phyloP scores from a whole-genome alignment of 2,797 vertebrate species.

The Chromobotia macracanthus region DNA sequence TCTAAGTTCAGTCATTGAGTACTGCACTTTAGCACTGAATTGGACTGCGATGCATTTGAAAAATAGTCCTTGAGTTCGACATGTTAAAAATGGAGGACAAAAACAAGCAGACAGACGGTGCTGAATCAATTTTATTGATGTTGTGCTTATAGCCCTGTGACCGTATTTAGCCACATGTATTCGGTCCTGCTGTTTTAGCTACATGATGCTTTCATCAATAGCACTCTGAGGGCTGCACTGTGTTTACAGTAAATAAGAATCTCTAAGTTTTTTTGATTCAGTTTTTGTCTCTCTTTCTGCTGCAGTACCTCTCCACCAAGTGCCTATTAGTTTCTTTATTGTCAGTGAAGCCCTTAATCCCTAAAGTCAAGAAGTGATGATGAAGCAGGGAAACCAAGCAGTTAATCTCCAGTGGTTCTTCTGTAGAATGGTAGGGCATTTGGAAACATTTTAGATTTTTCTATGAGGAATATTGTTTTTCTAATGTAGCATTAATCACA shows the following conservation, averaged over 20 bases:
- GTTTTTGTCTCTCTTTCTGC: background rate
- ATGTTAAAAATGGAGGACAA: slow-evolving; percentile 30
- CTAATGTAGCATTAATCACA: slow-evolving; percentile 37
- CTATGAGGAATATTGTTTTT: slow-evolving; percentile 1
- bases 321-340: slow-evolving; percentile 33
- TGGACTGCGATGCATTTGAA: background rate
- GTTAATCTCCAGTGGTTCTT: slow-evolving; percentile 33
- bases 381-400: slow-evolving; percentile 35
- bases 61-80: slow-evolving; percentile 22
- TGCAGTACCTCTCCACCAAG: slow-evolving; percentile 4
- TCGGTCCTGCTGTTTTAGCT: slow-evolving; percentile 41
- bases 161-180: slow-evolving; percentile 46
- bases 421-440: background rate
- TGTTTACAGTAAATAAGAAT: slow-evolving; percentile 49
- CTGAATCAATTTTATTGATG: slow-evolving; percentile 51
- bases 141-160: slow-evolving; percentile 35
- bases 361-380: slow-evolving; percentile 35
- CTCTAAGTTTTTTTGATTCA: slow-evolving; percentile 18
- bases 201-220: slow-evolving; percentile 45
- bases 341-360: slow-evolving; percentile 37
- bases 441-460: slow-evolving; percentile 10
- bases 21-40: slow-evolving; percentile 25
- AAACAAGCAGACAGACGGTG: slow-evolving; percentile 30
- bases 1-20: background rate
- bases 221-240: slow-evolving; percentile 15